These are phyloP conservation scores for Austrofundulus limnaeus DNA, from an alignment of 2,113 vertebrate species.

Conservation along the genomic window DNA sequence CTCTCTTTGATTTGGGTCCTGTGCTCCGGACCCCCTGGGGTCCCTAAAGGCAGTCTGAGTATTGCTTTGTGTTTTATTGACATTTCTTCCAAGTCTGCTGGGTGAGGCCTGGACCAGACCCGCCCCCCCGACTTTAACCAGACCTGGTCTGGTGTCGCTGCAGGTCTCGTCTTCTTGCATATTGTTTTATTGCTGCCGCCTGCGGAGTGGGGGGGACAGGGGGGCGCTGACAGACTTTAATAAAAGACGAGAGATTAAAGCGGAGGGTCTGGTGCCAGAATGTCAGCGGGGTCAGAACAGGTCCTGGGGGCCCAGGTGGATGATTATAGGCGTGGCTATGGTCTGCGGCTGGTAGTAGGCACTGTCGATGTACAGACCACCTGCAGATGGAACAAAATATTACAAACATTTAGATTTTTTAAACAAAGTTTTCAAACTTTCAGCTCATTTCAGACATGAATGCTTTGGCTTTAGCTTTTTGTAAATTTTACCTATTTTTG, in stretches of 20 bases:
- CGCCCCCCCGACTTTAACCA: not conserved
- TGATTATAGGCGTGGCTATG: conserved; percentile 70
- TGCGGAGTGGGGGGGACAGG: conserved; percentile 6
- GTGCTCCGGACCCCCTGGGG: conserved; percentile 5
- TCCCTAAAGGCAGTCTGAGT: conserved; percentile 38
- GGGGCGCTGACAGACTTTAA: conserved; percentile 29
- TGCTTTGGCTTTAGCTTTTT: too few species aligned
- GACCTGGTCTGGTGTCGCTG: conserved; percentile 8
- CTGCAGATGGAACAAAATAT: conserved; percentile 58
- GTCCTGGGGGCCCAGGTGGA: conserved; percentile 74
- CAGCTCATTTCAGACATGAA: too few species aligned
- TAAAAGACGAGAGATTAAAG: conserved; percentile 23
- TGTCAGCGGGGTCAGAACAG: conserved; percentile 59
- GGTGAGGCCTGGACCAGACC: conserved; percentile 3
- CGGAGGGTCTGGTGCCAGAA: conserved; percentile 1
- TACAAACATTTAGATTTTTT: too few species aligned
- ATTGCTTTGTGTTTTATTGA: conserved; percentile 58
- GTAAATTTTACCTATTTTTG: too few species aligned
- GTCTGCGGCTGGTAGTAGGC: conserved; percentile 71
- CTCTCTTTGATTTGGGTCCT: conserved; percentile 3
- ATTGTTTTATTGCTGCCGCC: conserved; percentile 51
- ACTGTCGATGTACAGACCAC: conserved; percentile 71
- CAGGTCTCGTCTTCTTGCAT: conserved; percentile 28
- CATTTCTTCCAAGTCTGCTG: conserved; percentile 10
- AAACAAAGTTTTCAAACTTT: too few species aligned